Base-by-base conservation (phyloP, 2,797 vertebrate species). In the Spinibarbus caldwelli region DNA sequence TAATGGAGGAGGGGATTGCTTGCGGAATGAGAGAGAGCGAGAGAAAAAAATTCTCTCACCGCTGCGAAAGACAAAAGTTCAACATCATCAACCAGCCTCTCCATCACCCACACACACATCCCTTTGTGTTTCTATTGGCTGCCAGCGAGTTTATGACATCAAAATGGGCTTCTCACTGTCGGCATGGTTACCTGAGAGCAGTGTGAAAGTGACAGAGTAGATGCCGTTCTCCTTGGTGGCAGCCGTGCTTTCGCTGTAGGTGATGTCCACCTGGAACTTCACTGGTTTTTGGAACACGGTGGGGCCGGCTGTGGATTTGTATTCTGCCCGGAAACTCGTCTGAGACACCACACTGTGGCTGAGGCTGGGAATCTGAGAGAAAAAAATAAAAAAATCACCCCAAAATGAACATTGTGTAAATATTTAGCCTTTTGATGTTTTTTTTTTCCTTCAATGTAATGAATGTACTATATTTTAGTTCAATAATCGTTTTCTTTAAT, bases 261-360 rank as follows among this genome's bases (percentile, higher is more conserved):
- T 97, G 93, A 97, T 97, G 91, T 97, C 97, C 94, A 97, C 97
- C 90, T 97, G 97, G 93, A 97, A 97, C 94, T 96, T 97, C 85
- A 97, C 96, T 0, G 97, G 97, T 92, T 97, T 97, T 94, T 97
- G 97, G 94, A 97, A 97, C 89, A 97, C 97, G 0, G 96, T 96
- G 0, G 97, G 97, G 68, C 97, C 96, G 5, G 96, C 96, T 0
- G 96, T 95, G 10, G 97, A 97, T 90, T 97, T 97, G 84, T 97
- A 96, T 88, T 97, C 97, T 2, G 97, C 97, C 90, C 97, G 94
- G 92, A 97, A 97, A 93, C 96, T 97, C 49, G 97, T 97, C 93
- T 97, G 97, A 77, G 96, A 97, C 93, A 97, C 95, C 93, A 97
- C 97, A 38, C 97, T 97, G 95, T 97, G 97, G 92, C 97, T 96